Base-by-base conservation (phyloP, 2,797 vertebrate species). In the Vespertilio murinus region DNA sequence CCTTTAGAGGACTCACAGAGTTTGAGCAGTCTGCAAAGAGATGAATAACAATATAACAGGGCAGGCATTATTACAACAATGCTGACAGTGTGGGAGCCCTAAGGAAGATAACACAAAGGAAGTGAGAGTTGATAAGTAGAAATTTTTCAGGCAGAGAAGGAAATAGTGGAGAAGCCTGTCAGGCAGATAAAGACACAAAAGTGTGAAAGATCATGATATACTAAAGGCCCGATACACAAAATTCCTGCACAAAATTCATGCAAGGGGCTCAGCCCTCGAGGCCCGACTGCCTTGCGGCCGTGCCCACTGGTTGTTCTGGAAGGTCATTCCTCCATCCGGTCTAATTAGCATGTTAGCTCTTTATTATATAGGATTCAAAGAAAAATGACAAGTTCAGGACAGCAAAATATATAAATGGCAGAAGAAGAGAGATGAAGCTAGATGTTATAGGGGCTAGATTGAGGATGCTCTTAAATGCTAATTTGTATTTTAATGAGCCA, bases 401-500 rank as follows among this genome's bases (percentile, higher is more conserved):
- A 47, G 54, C 42, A 89, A 92, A 64, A 80, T 38, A 28, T 61
- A 20, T 9, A 78, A 42, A 14, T 47, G 75, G 17, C 45, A 67
- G 35, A 87, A 77, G 67, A 40, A 71, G 33, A 33, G 38, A 84
- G 20, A 84, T 20, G 38, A 74, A 9, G 38, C 59, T 86, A 54
- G 40, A 69, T 5, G 28, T 61, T 35, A 6, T 70, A 20, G 45
- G 54, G 52, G 42, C 3, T 52, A n/a, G 23, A 40, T 22, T n/a
- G 59, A 94, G 80, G 78, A 74, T 65, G 74, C 8, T 30, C 64
- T 79, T 35, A 47, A 71, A 42, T 71, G 22, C 64, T 75, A 35
- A 54, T 73, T 90, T 78, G 20, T 49, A 83, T 74, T 94, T 93
- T 88, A 80, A 78, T 78, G 74, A 92, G 25, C 33, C 25, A 85